Evolutionary conservation across 1,140 invertebrate genomes (phyloP).

Genomic region (Tribolium madens): DNA sequence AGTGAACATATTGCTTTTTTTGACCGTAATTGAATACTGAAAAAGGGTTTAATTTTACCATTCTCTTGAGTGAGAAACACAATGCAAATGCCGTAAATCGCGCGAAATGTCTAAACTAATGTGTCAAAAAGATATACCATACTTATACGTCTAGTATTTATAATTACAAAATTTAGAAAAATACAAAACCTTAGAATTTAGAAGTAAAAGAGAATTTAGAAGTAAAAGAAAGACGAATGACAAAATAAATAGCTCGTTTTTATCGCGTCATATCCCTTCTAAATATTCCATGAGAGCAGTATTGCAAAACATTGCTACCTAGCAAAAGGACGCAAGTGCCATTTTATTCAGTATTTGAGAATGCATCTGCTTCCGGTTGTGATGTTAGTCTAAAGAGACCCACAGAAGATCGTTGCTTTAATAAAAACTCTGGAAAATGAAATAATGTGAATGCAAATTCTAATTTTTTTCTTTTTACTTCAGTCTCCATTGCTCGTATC

Average conservation of each 20-base stretch:
- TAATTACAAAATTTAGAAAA: no score
- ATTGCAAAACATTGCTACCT: neutral
- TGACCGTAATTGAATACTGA: neutral
- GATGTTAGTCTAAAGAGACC: neutral
- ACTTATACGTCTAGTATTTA: neutral
- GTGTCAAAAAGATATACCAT: neutral
- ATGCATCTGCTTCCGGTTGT: neutral
- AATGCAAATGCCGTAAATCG: slow-evolving; percentile 2
- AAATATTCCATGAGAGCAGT: no score
- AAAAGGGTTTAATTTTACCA: slow-evolving; percentile 6
- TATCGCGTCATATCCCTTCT: no score
- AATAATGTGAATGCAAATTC: neutral
- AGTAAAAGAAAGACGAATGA: no score
- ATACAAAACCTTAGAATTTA: no score
- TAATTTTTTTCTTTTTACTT: neutral
- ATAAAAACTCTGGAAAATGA: neutral
- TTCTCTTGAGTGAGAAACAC: slow-evolving; percentile 8
- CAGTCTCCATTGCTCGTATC: neutral
- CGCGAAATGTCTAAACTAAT: neutral
- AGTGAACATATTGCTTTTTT: slow-evolving; percentile 29
- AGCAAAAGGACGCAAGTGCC: neutral
- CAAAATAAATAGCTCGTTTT: no score
- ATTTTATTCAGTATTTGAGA: neutral
- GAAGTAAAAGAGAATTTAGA: no score
- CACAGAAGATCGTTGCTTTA: neutral